Evolutionary conservation across 1,140 invertebrate genomes (phyloP).

Genomic region (Drosophila auraria): DNA sequence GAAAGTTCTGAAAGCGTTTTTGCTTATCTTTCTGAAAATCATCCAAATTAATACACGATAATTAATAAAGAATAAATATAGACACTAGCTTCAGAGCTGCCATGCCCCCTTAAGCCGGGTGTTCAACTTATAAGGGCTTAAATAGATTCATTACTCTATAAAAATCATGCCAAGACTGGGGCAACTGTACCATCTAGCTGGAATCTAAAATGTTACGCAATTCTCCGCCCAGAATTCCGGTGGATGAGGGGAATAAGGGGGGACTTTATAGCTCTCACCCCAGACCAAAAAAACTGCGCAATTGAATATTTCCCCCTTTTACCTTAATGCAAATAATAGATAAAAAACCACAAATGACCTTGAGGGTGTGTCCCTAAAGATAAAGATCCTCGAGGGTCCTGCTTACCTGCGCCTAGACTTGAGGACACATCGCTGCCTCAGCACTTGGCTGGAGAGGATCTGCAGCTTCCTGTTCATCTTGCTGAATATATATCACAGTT

Average conservation of each 20-base stretch:
- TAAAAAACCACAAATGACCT: not conserved
- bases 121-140: not conserved
- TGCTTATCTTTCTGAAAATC: slow-evolving; percentile 32
- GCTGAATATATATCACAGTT: slow-evolving; percentile 28
- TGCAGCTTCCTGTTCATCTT: slow-evolving; percentile 61
- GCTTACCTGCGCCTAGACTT: slow-evolving; percentile 52
- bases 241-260: not conserved
- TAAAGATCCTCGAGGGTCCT: not conserved
- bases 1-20: slow-evolving; percentile 26
- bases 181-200: slow-evolving; percentile 32
- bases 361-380: not conserved
- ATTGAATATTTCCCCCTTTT: not conserved
- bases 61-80: slow-evolving; percentile 13
- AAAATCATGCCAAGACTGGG: not conserved
- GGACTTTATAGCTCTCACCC: not conserved
- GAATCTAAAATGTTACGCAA: slow-evolving; percentile 38
- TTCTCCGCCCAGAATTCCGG: not conserved
- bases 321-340: not conserved
- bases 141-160: not conserved
- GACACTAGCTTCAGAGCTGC: not conserved
- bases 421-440: slow-evolving; percentile 22
- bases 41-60: slow-evolving; percentile 30
- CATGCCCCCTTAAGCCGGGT: not conserved
- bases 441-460: slow-evolving; percentile 39
- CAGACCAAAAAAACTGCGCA: slow-evolving; percentile 23